Conservation (phyloP, 2,888 invertebrate species). For the Prosapia bicincta region DNA sequence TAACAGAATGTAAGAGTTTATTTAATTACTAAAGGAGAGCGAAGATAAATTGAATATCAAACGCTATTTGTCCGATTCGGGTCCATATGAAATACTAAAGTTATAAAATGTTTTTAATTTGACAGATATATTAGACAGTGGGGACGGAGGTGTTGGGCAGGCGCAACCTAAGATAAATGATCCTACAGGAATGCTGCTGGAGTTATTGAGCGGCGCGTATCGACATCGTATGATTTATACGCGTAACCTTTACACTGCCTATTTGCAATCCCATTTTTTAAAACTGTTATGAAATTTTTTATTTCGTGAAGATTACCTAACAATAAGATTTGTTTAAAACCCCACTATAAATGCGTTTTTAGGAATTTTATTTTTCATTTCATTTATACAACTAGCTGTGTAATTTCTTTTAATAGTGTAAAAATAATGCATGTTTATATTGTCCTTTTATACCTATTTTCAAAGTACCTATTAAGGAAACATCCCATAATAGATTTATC, state of each 20-base stretch:
- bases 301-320: too few species aligned
- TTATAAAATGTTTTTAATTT: not conserved
- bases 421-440: too few species aligned
- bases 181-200: not conserved
- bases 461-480: too few species aligned
- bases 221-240: not conserved
- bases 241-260: not conserved
- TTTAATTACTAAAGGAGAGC: not conserved
- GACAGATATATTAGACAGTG: slow-evolving; percentile 16
- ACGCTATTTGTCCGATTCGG: not conserved
- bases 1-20: not conserved
- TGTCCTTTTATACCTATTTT: too few species aligned
- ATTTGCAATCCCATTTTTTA: not conserved
- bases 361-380: too few species aligned
- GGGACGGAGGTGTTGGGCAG: slow-evolving; percentile 7
- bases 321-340: too few species aligned
- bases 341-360: too few species aligned
- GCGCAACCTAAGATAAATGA: not conserved
- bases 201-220: not conserved
- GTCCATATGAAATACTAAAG: not conserved
- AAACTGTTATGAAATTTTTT: too few species aligned
- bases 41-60: not conserved
- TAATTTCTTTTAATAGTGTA: too few species aligned
- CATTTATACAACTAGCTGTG: too few species aligned
- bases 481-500: too few species aligned